phyloP scores from a whole-genome alignment of 2,113 vertebrate species.

The Ceyx margarethae region DNA sequence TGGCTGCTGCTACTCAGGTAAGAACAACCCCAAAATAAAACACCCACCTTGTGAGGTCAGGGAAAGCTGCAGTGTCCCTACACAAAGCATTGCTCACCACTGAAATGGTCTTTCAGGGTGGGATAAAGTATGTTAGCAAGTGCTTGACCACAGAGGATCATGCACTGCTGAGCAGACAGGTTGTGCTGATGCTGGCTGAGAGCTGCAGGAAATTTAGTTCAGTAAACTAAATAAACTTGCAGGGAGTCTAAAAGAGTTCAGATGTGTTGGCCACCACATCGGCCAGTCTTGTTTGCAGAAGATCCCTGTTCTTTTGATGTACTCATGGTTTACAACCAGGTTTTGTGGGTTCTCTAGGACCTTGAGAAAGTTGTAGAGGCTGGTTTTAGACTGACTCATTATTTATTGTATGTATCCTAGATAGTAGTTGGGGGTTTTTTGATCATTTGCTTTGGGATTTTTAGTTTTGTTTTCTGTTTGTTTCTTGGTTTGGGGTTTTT shows the following conservation, averaged over 20 bases:
- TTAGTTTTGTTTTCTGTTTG: too few species aligned
- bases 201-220: not conserved
- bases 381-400: not conserved
- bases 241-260: rapidly evolving
- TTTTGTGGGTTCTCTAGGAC: rapidly evolving
- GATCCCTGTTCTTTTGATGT: not conserved
- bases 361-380: not conserved
- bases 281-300: not conserved
- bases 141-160: not conserved
- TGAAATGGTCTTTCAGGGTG: not conserved
- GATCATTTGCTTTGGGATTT: too few species aligned
- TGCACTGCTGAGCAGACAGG: not conserved
- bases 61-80: not conserved
- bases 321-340: not conserved
- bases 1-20: not conserved
- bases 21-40: not conserved
- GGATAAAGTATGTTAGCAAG: not conserved
- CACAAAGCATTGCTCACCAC: not conserved
- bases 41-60: not conserved
- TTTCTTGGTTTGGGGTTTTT: too few species aligned
- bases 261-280: not conserved
- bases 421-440: too few species aligned
- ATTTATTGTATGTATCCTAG: not conserved
- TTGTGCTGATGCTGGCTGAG: not conserved
- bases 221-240: not conserved